Conservation (phyloP, 2,888 invertebrate species). For the Drosophila leonis region DNA sequence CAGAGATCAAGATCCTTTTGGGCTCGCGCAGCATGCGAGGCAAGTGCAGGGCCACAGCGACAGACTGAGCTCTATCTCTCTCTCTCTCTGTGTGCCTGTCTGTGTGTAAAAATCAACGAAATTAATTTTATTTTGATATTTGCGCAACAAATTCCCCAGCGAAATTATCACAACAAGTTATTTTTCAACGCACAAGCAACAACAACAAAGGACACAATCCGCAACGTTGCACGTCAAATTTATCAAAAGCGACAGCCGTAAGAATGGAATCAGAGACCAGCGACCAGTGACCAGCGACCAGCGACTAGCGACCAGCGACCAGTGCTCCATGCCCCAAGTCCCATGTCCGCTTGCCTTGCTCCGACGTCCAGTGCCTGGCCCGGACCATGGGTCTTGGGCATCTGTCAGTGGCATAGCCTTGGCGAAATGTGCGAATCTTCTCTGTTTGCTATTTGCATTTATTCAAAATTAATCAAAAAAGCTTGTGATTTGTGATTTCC, state of each 20-base stretch:
- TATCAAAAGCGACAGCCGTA: slow-evolving; percentile 76
- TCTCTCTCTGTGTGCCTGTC: neutral
- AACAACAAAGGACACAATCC: slow-evolving; percentile 46
- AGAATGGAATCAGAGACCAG: slow-evolving; percentile 53
- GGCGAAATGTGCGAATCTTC: slow-evolving; percentile 53
- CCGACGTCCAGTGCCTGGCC: slow-evolving; percentile 11
- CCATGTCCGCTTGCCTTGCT: neutral
- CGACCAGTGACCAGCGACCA: slow-evolving; percentile 4
- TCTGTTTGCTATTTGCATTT: slow-evolving; percentile 71
- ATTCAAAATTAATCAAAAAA: slow-evolving; percentile 84
- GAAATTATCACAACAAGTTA: slow-evolving; percentile 79
- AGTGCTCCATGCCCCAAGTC: neutral
- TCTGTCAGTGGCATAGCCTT: slow-evolving; percentile 68
- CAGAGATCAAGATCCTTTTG: slow-evolving; percentile 41
- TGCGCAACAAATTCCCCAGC: slow-evolving; percentile 69
- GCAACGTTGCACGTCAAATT: slow-evolving; percentile 65
- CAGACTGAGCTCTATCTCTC: neutral
- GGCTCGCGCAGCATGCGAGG: slow-evolving; percentile 25
- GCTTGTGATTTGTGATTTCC: slow-evolving; percentile 84
- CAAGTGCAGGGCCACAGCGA: slow-evolving; percentile 34
- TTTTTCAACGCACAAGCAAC: slow-evolving; percentile 55
- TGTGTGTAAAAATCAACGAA: slow-evolving; percentile 58
- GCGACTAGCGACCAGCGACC: slow-evolving; percentile 1
- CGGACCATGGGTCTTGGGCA: slow-evolving; percentile 38
- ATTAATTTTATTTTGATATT: slow-evolving; percentile 81